phyloP scores from a whole-genome alignment of 2,888 invertebrate genomes.

The Acheta domesticus region DNA sequence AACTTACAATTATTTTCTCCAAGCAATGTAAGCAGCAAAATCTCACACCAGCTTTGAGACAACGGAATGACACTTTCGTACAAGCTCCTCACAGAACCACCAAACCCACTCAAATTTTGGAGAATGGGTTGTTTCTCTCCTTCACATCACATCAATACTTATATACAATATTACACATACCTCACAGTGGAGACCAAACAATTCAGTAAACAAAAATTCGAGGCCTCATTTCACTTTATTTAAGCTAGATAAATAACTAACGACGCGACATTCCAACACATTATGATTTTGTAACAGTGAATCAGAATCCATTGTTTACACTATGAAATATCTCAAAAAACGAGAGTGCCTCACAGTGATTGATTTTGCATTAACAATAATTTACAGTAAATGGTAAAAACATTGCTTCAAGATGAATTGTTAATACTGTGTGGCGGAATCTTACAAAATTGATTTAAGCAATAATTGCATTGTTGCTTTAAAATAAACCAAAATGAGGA shows the following conservation, averaged over 20 bases:
- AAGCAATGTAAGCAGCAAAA: constrained; percentile 18
- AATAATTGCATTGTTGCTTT: not conserved
- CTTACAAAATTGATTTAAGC: too few species aligned
- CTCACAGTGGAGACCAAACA: not conserved
- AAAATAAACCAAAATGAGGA: constrained; percentile 18
- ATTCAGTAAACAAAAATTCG: not conserved
- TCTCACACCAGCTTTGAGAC: not conserved
- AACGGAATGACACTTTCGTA: constrained; percentile 18
- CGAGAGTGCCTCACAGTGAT: not conserved
- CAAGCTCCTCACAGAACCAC: not conserved
- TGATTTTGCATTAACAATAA: too few species aligned
- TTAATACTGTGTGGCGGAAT: too few species aligned
- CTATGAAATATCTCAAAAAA: not conserved
- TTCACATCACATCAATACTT: not conserved
- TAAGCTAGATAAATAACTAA: not conserved
- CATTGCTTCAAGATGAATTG: too few species aligned
- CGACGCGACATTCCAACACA: not conserved
- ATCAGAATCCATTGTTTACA: too few species aligned
- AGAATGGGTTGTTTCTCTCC: not conserved
- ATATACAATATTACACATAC: constrained; percentile 1
- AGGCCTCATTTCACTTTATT: constrained; percentile 18
- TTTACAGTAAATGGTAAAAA: too few species aligned
- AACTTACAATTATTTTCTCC: constrained; percentile 1
- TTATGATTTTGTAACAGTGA: not conserved
- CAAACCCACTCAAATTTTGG: not conserved